Conservation (phyloP, 2,888 invertebrate genomes). For the Acanthoscelides obtectus region DNA sequence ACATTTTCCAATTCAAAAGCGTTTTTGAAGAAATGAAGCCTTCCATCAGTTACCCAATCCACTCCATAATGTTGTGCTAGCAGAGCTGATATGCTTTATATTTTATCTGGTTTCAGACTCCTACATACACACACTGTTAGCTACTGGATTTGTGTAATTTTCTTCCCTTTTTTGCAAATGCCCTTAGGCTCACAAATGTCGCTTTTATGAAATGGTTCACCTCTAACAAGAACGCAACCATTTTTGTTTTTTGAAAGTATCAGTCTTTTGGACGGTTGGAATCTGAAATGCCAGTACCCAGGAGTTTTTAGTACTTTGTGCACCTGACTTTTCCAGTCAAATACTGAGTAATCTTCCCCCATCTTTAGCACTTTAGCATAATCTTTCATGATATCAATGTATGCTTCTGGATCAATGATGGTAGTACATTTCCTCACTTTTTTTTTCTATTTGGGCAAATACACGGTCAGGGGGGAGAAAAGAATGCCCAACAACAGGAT, state of each 20-base stretch:
- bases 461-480: too few species aligned
- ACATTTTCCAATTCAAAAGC: neutral
- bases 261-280: slow-evolving; percentile 11
- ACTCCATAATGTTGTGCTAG: slow-evolving; percentile 9
- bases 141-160: slow-evolving; percentile 10
- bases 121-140: slow-evolving; percentile 10
- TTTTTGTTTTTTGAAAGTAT: slow-evolving; percentile 10
- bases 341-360: slow-evolving; percentile 10
- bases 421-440: too few species aligned
- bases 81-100: slow-evolving; percentile 12
- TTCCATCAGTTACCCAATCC: slow-evolving; percentile 5
- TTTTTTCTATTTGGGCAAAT: too few species aligned
- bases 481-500: slow-evolving; percentile 6
- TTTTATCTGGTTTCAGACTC: slow-evolving; percentile 12
- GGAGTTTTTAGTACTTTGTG: slow-evolving; percentile 12
- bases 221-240: slow-evolving; percentile 7
- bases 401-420: slow-evolving; percentile 4
- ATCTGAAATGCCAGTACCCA: slow-evolving; percentile 14
- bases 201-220: slow-evolving; percentile 12
- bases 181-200: slow-evolving; percentile 12
- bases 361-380: slow-evolving; percentile 9
- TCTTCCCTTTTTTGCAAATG: slow-evolving; percentile 15
- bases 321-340: slow-evolving; percentile 15
- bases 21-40: slow-evolving; percentile 7
- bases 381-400: slow-evolving; percentile 10